Percentiles rank a stretch among this genome's conserved stretches.
Conservation (phyloP, 2,113 vertebrate species). For the Tauraco erythrolophus region DNA sequence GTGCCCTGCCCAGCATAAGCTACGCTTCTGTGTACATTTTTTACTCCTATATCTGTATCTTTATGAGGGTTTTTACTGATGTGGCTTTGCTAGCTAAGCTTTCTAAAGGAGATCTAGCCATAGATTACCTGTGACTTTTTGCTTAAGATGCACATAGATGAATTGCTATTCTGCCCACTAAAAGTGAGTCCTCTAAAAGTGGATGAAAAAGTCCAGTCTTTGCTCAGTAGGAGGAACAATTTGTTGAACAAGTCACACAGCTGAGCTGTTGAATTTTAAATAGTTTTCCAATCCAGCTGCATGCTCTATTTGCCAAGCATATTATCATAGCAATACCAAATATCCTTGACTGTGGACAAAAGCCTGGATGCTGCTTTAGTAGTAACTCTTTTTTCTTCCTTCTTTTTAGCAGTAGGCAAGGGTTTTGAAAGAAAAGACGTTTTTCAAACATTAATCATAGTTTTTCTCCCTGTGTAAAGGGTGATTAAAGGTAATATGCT, state of each 20-base stretch:
- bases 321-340: neutral
- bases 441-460: neutral
- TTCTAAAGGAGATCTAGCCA: neutral
- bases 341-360: neutral
- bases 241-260: neutral
- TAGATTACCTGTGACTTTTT: neutral
- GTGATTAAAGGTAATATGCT: neutral
- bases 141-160: neutral
- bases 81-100: neutral
- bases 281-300: neutral
- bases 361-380: neutral
- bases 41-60: neutral
- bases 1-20: neutral
- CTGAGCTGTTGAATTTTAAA: constrained; percentile 1
- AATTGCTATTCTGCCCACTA: neutral
- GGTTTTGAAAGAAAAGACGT: neutral
- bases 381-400: neutral
- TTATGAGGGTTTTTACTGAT: neutral
- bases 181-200: neutral
- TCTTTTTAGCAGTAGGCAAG: neutral
- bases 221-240: neutral
- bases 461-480: neutral
- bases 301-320: neutral
- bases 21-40: neutral
- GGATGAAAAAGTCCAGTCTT: neutral